phyloP scores from a whole-genome alignment of 2,797 vertebrate genomes.

The Sebastolobus alascanus region DNA sequence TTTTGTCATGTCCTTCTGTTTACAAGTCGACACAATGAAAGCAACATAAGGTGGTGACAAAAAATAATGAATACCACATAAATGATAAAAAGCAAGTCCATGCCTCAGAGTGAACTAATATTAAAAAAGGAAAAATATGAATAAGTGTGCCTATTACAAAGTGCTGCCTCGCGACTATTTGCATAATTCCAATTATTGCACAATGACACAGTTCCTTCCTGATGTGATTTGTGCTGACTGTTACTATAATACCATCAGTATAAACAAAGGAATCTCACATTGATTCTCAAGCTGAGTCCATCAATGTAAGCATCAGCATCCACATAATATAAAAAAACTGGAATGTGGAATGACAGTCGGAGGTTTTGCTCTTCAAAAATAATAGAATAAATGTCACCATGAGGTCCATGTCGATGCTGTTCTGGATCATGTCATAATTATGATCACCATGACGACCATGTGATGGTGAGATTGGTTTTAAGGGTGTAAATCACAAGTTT shows the following conservation, averaged over 20 bases:
- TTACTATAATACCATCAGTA: conserved; percentile 79
- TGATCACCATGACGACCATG: background rate
- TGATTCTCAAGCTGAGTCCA: conserved; percentile 57
- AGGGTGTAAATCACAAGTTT: no score
- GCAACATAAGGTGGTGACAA: conserved; percentile 71
- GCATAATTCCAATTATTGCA: conserved; percentile 85
- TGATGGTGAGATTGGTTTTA: background rate
- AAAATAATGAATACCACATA: conserved; percentile 76
- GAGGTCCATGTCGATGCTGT: background rate
- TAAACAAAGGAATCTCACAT: conserved; percentile 75
- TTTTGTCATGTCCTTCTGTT: conserved; percentile 65
- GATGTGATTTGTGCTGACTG: conserved; percentile 83
- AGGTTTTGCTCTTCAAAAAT: conserved; percentile 19
- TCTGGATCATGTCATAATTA: background rate
- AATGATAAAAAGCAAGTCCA: conserved; percentile 62
- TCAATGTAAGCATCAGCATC: conserved; percentile 60
- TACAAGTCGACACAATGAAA: conserved; percentile 72
- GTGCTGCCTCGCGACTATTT: conserved; percentile 78
- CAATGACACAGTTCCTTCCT: conserved; percentile 81
- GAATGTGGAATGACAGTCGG: conserved; percentile 16
- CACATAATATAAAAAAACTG: conserved; percentile 25
- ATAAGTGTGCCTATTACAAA: conserved; percentile 78
- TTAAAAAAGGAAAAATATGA: conserved; percentile 79
- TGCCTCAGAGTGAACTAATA: conserved; percentile 68
- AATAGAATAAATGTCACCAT: background rate